Conservation (phyloP, 2,888 invertebrate species). For the Tenthredo scrophulariae region DNA sequence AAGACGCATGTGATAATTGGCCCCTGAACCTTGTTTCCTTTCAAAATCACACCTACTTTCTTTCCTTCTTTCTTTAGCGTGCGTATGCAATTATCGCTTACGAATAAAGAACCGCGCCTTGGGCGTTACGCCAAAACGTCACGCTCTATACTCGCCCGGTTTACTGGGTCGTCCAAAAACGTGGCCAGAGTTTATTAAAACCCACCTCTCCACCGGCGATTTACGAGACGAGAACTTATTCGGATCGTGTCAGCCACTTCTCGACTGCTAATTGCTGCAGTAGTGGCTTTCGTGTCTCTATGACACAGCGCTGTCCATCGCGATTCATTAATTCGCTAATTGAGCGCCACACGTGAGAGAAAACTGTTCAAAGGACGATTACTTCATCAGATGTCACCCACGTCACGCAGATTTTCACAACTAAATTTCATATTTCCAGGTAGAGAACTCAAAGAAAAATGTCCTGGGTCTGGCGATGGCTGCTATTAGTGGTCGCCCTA, state of each 20-base stretch:
- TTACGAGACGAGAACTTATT: slow-evolving; percentile 55
- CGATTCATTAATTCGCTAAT: slow-evolving; percentile 51
- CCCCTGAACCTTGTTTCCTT: slow-evolving; percentile 35
- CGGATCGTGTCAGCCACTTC: slow-evolving; percentile 61
- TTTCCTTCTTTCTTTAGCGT: not conserved
- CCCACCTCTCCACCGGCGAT: not conserved
- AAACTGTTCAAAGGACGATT: not conserved
- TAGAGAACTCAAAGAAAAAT: slow-evolving; percentile 57
- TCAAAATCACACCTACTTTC: slow-evolving; percentile 35
- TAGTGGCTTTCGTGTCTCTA: slow-evolving; percentile 55
- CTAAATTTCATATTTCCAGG: slow-evolving; percentile 49
- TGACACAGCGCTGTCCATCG: slow-evolving; percentile 31
- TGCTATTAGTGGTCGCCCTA: slow-evolving; percentile 64
- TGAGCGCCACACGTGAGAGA: not conserved
- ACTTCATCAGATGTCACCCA: not conserved
- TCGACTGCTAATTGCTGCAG: slow-evolving; percentile 55
- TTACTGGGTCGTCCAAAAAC: slow-evolving; percentile 45
- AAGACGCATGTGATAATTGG: slow-evolving; percentile 6
- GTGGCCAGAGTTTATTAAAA: slow-evolving; percentile 37
- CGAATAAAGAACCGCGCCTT: slow-evolving; percentile 20
- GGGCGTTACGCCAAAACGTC: slow-evolving; percentile 12
- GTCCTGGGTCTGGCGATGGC: slow-evolving; percentile 65
- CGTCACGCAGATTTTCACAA: not conserved
- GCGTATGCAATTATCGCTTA: not conserved
- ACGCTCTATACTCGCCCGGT: not conserved